These are phyloP conservation scores for Chromis chromis DNA, from an alignment of 2,797 vertebrate genomes.

Conservation along the genomic window DNA sequence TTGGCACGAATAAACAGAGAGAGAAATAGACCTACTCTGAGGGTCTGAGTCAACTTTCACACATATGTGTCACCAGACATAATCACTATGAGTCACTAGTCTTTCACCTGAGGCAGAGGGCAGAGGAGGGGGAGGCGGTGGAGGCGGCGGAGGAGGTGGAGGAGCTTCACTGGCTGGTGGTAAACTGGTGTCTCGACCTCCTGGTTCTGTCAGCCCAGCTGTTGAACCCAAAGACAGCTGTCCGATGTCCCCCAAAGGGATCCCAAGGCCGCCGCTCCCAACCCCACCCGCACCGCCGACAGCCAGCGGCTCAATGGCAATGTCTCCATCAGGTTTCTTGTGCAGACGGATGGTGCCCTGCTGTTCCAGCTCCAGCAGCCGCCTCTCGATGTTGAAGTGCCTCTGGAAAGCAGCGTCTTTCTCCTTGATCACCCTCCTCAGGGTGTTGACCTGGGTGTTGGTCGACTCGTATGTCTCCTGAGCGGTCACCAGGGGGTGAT, in stretches of 20 bases:
- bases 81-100: constrained; percentile 27
- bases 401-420: constrained; percentile 94
- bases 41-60: constrained; percentile 46
- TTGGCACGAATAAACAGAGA: constrained; percentile 42
- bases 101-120: constrained; percentile 84
- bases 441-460: constrained; percentile 93
- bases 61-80: constrained; percentile 47
- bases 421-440: constrained; percentile 94
- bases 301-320: constrained; percentile 81
- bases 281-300: constrained; percentile 38
- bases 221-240: constrained; percentile 63
- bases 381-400: constrained; percentile 87
- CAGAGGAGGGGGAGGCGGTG: constrained; percentile 88
- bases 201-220: constrained; percentile 57
- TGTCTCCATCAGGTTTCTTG: constrained; percentile 86
- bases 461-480: constrained; percentile 95
- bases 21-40: constrained; percentile 50
- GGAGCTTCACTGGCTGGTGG: constrained; percentile 83
- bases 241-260: constrained; percentile 72
- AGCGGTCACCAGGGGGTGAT: constrained; percentile 64
- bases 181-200: constrained; percentile 73
- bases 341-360: constrained; percentile 85
- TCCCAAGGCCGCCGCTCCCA: constrained; percentile 44
- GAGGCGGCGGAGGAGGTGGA: constrained; percentile 87
- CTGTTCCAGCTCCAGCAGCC: constrained; percentile 83